Conservation (phyloP, 1,140 invertebrate genomes). For the Acromyrmex heyeri region DNA sequence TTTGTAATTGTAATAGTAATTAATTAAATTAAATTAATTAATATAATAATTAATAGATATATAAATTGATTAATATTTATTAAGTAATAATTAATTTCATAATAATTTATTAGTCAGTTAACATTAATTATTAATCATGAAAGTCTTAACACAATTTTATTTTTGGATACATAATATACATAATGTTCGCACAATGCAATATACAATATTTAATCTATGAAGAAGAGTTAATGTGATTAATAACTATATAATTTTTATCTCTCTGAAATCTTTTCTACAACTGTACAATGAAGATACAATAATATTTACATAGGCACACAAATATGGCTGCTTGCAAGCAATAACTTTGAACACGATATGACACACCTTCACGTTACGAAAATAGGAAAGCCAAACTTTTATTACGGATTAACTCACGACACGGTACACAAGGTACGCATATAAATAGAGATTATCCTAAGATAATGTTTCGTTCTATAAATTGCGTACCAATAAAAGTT, state of each 20-base stretch:
- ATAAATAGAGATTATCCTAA: conserved; percentile 37
- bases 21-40: background rate
- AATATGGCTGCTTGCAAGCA: conserved; percentile 61
- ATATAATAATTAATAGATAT: background rate
- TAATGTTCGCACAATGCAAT: background rate
- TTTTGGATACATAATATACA: conserved; percentile 13
- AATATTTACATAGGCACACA: conserved; percentile 21
- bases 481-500: conserved; percentile 20
- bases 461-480: conserved; percentile 19
- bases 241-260: background rate
- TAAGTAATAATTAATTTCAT: too few relatives aligned
- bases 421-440: background rate
- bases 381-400: conserved; percentile 47
- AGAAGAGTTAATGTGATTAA: conserved; percentile 3
- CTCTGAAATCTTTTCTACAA: background rate
- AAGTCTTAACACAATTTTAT: conserved; percentile 24
- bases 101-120: background rate
- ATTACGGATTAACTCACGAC: conserved; percentile 4
- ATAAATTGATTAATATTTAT: too few relatives aligned
- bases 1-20: background rate
- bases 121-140: background rate
- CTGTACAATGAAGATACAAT: background rate
- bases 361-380: conserved; percentile 30
- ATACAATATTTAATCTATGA: background rate
- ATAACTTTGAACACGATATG: conserved; percentile 16